Percentiles rank a stretch among this genome's conserved stretches.
These are phyloP conservation scores for Galagoides demidoff DNA, from an alignment of 2,797 vertebrate species.

Conservation along the genomic window DNA sequence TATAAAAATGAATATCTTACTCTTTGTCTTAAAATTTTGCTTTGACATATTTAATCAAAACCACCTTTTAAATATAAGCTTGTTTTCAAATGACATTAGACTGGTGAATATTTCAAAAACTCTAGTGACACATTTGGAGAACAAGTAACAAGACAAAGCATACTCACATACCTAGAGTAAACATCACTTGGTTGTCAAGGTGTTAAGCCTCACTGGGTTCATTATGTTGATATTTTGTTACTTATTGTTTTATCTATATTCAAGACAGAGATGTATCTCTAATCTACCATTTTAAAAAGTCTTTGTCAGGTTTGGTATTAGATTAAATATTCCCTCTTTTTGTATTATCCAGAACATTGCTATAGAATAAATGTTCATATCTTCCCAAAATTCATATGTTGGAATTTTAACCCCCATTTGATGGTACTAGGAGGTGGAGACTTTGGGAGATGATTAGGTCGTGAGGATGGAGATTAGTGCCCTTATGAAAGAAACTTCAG, in stretches of 20 bases:
- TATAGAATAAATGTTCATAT: not conserved
- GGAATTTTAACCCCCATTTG: not conserved
- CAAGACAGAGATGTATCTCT: not conserved
- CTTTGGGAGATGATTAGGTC: not conserved
- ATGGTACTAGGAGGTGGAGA: not conserved
- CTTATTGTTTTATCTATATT: not conserved
- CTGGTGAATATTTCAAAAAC: not conserved
- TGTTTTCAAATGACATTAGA: not conserved
- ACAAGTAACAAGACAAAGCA: not conserved
- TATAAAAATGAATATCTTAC: not conserved
- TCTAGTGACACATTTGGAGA: not conserved
- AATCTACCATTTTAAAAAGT: not conserved
- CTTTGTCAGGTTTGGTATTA: not conserved
- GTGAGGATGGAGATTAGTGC: not conserved
- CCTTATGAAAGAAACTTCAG: not conserved
- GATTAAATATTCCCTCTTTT: not conserved
- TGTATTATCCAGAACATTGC: not conserved
- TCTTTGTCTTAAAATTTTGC: not conserved
- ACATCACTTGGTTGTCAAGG: not conserved
- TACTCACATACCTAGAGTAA: not conserved
- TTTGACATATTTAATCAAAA: constrained; percentile 6
- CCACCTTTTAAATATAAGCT: not conserved
- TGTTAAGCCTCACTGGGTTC: not conserved
- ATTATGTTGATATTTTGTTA: not conserved
- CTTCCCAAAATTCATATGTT: not conserved